Evolutionary conservation across 2,113 vertebrate genomes (phyloP).

Genomic region (Tragelaphus strepsiceros): DNA sequence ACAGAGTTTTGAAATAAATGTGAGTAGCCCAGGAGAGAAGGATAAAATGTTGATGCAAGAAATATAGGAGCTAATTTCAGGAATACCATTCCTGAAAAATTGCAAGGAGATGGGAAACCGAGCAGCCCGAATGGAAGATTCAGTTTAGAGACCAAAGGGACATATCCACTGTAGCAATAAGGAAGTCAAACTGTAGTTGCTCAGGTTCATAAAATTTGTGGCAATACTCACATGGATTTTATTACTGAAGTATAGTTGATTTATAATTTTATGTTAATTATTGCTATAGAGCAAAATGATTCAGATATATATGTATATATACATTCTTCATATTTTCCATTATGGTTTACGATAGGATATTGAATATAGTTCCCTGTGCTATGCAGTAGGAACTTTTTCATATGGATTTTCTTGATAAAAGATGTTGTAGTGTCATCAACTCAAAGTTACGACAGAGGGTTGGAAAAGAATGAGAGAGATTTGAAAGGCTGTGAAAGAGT

Average conservation of each 20-base stretch:
- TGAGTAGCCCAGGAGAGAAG: neutral
- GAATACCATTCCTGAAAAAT: neutral
- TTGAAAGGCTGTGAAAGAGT: neutral
- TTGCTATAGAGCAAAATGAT: neutral
- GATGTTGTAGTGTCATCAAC: accelerated
- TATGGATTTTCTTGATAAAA: neutral
- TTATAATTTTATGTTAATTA: neutral
- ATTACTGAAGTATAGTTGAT: neutral
- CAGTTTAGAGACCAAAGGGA: neutral
- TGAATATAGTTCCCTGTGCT: neutral
- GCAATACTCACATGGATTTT: neutral
- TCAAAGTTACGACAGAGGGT: neutral
- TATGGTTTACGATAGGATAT: neutral
- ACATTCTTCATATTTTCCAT: neutral
- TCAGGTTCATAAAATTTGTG: neutral
- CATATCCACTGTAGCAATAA: neutral
- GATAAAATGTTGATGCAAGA: neutral
- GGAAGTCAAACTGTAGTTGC: neutral
- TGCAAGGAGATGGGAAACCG: neutral
- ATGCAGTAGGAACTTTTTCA: neutral
- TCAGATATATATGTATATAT: neutral
- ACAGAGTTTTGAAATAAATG: neutral
- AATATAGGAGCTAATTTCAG: neutral
- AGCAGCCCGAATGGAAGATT: neutral
- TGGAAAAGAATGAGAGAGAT: neutral